Evolutionary conservation across 2,113 vertebrate species (phyloP).

Genomic region (Callopanchax toddi): DNA sequence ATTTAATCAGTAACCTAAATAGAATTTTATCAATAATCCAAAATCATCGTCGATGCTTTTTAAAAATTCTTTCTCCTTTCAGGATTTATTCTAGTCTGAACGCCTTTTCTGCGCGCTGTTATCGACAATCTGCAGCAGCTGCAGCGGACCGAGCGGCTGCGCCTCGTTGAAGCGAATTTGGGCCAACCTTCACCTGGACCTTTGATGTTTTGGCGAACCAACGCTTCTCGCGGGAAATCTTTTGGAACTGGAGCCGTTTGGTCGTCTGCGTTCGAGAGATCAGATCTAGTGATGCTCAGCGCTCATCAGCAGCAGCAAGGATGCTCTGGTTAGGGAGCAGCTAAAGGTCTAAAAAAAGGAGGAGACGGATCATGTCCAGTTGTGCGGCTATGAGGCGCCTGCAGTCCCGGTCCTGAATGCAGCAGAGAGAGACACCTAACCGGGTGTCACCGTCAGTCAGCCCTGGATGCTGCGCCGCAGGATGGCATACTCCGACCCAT

Average conservation of each 20-base stretch:
- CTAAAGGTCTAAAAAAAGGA: constrained; percentile 10
- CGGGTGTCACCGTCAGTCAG: constrained; percentile 63
- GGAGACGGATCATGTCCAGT: constrained; percentile 63
- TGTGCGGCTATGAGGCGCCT: constrained; percentile 46
- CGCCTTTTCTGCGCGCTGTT: constrained; percentile 5
- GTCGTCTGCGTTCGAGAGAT: constrained; percentile 4
- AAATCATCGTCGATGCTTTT: background rate
- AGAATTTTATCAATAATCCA: background rate
- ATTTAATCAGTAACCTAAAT: background rate
- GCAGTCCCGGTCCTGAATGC: constrained; percentile 72
- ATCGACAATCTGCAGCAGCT: constrained; percentile 20
- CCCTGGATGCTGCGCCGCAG: constrained; percentile 78
- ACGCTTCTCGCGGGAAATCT: background rate
- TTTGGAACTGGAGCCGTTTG: background rate
- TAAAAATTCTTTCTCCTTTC: background rate
- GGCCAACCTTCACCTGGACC: background rate
- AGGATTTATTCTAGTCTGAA: background rate
- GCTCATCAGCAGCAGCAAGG: background rate
- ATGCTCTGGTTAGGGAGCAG: constrained; percentile 37
- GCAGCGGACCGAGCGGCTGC: constrained; percentile 28
- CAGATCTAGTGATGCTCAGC: background rate
- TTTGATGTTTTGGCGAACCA: background rate
- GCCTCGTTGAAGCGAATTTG: constrained; percentile 13
- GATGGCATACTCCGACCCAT: constrained; percentile 94
- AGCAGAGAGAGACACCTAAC: constrained; percentile 63